Evolutionary conservation across 2,113 vertebrate genomes (phyloP).

Genomic region (Ifrita kowaldi): DNA sequence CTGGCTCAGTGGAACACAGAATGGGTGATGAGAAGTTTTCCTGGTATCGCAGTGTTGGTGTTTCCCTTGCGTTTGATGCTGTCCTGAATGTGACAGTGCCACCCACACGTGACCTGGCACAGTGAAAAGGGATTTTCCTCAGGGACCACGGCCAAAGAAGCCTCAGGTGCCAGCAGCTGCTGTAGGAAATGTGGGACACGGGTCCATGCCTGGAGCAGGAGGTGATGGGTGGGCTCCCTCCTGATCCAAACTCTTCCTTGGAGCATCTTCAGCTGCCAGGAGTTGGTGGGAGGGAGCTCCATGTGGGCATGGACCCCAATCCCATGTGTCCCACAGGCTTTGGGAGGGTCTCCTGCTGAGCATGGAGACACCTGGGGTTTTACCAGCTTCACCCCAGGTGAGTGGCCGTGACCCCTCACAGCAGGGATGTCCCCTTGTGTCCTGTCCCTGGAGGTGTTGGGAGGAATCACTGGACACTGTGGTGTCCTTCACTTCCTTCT

Average conservation of each 20-base stretch:
- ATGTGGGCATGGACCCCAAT: neutral
- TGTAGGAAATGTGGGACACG: fast-evolving
- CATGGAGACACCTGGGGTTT: too few relatives aligned
- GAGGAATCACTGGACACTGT: fast-evolving
- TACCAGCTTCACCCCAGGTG: too few relatives aligned
- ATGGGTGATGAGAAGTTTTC: neutral
- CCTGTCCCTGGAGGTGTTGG: neutral
- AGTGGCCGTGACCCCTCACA: too few relatives aligned
- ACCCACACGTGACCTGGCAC: neutral
- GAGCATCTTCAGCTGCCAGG: neutral
- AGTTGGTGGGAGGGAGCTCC: neutral
- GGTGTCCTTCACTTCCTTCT: neutral
- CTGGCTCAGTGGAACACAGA: neutral
- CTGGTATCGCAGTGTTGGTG: fast-evolving
- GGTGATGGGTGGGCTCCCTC: neutral
- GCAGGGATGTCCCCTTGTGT: neutral
- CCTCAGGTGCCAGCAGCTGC: neutral
- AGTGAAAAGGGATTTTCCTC: neutral
- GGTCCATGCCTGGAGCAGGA: fast-evolving
- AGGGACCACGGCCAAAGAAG: neutral
- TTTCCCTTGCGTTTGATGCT: neutral
- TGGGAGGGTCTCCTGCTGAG: neutral
- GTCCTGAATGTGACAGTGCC: neutral
- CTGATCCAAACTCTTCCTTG: neutral
- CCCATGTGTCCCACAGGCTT: neutral